Evolutionary conservation across 30 jellyfish, hydroid and myxozoan species (phyloP).

Genomic region (Sanderia malayensis): DNA sequence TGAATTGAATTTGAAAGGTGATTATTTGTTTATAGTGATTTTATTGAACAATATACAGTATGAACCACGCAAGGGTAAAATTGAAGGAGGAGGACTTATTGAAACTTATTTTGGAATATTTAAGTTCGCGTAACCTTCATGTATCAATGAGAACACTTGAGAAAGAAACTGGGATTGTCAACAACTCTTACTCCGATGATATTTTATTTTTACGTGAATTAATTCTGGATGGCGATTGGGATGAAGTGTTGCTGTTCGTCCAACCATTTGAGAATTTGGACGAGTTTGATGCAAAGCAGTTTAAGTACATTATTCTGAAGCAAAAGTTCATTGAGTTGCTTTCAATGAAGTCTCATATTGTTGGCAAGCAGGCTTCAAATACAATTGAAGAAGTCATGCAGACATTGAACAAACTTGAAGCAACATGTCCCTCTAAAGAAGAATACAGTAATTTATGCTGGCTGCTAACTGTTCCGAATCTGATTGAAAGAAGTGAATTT

Average conservation of each 20-base stretch:
- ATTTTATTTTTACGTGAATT: conserved; percentile 81
- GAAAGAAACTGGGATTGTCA: conserved; percentile 80
- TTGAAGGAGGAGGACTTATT: conserved; percentile 78
- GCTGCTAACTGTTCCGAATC: conserved; percentile 90
- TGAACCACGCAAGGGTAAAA: conserved; percentile 66
- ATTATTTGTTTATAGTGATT: too few relatives aligned
- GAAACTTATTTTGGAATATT: conserved; percentile 71
- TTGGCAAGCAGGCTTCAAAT: conserved; percentile 58
- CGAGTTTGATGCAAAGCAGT: conserved; percentile 63
- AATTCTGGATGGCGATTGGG: conserved; percentile 94
- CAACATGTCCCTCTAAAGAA: conserved; percentile 72
- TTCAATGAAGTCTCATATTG: conserved; percentile 77
- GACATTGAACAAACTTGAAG: conserved; percentile 71
- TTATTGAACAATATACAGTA: too few relatives aligned
- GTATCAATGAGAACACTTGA: conserved; percentile 89
- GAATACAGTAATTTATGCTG: conserved; percentile 94
- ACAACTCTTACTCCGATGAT: conserved; percentile 81
- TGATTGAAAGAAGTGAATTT: conserved; percentile 79
- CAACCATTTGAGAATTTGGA: conserved; percentile 65
- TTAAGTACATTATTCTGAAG: conserved; percentile 61
- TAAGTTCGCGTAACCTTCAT: conserved; percentile 67
- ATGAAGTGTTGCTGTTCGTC: conserved; percentile 82
- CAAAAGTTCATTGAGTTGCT: conserved; percentile 84
- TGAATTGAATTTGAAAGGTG: too few relatives aligned
- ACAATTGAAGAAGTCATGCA: conserved; percentile 86